Base-by-base conservation (phyloP, 2,888 invertebrate genomes). In the Malacosoma neustria region DNA sequence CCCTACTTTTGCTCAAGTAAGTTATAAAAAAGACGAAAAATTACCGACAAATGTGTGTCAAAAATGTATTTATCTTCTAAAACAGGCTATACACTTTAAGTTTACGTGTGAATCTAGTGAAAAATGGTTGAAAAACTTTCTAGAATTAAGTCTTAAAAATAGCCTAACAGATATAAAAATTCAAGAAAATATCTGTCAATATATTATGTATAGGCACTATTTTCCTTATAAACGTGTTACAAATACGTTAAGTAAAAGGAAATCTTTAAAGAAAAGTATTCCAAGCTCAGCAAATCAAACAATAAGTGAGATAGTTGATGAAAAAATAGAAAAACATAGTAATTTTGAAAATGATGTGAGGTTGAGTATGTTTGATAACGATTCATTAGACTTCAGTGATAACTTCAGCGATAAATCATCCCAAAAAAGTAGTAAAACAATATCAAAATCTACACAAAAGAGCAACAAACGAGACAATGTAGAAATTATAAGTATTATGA, bases 41-140 rank as follows among this genome's bases (percentile, higher is more conserved):
- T 59, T 76, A 32, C 84, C 84, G 0, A 46, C 40, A 32, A 53
- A 48, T 39, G 71, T 82, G 63, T 84, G 84, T 42, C 48, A 48
- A 32, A 66, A 63, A 34, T 84, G 84, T 50, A 52, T 71, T 32
- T 46, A 48, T 43, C 49, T 67, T 37, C 47, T 84, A 33, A 72
- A 72, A 53, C 66, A 75, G 46, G 59, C 72, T n/a, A 68, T 77
- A 32, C 45, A 47, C 33, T 82, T 84, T 34, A 79, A 79, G 47
- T 48, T 72, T 13, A 70, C 52, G 32, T 76, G 80, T 38, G 73
- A 81, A 60, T 55, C 59, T 0, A 73, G 65, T 33, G 58, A 77
- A 12, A 56, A 57, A 41, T 46, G 52, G 11, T 44, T 79, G 1
- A 49, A 54, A 35, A 46, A 46, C 30, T 45, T 68, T n/a, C 11